Evolutionary conservation across 2,888 invertebrate species (phyloP), one percentile per base, ranked within the genome.

Genomic region (Tetheella fluctuosa): DNA sequence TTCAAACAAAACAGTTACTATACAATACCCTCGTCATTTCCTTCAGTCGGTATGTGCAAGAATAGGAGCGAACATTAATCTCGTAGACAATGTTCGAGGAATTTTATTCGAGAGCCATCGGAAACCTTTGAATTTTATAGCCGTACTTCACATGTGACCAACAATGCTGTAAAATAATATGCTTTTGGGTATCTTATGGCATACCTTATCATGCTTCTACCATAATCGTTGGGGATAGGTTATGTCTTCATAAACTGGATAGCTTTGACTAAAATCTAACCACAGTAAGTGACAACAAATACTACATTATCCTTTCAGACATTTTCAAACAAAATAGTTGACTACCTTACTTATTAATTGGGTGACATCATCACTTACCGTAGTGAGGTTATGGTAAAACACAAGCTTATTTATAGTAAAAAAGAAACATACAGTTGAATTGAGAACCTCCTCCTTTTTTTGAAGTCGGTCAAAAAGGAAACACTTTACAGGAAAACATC

Each of bases 101-200:
- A 48, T 48, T 42, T 48, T 20, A 20, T 48, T 20, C 48, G 48
- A 48, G 20, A 48, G 20, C 20, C 48, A 48, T 48, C 20, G 48
- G 48, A 48, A 6, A 39, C 48, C 48, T 20, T 48, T 48, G 10
- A 20, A 48, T 48, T 48, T 48, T 48, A 48, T 48, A 20, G 48
- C 20, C 10, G 20, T n/a, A 10, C 48, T 48, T 48, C 48, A 48
- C 48, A 20, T 48, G 10, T 48, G 48, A 48, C 48, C 20, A 1
- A 7, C 20, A 2, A 48, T 20, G 2, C 8, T 10, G 2, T 20
- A 48, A 20, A 20, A 20, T 20, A 42, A 42, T 17, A 17, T 10
- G 3, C 7, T 17, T 42, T n/a, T 7, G 6, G n/a, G 12, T 13
- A 39, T 37, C 12, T 10, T 37, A 8, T 10, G 34, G 0, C 1